Conservation (phyloP, 2,888 invertebrate genomes). For the Lithophane leautieri region DNA sequence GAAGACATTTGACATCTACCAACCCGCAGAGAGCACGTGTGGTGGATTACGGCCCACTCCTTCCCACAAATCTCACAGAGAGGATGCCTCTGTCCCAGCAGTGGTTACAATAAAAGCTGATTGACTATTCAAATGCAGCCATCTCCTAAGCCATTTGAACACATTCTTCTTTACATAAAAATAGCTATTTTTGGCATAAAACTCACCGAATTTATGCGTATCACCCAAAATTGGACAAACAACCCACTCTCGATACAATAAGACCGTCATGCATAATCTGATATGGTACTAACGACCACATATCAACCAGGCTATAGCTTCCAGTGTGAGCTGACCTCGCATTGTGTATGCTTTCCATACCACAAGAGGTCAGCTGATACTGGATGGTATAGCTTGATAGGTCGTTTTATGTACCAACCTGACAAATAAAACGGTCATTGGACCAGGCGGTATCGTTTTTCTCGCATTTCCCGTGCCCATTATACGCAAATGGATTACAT, state of each 20-base stretch:
- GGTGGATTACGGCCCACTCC: too few relatives aligned
- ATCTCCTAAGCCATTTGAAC: neutral
- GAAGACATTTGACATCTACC: too few relatives aligned
- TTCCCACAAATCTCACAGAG: too few relatives aligned
- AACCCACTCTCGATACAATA: conserved; percentile 14
- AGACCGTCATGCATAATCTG: conserved; percentile 20
- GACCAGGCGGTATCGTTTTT: conserved; percentile 46
- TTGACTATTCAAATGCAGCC: neutral
- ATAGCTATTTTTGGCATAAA: conserved; percentile 3
- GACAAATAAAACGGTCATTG: conserved; percentile 54
- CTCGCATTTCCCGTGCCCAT: conserved; percentile 38
- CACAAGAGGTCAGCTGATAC: neutral
- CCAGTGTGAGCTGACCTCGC: neutral
- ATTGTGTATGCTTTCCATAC: neutral
- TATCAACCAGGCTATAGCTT: neutral
- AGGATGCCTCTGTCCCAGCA: too few relatives aligned
- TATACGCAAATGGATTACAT: conserved; percentile 49
- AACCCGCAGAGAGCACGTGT: too few relatives aligned
- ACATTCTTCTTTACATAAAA: neutral
- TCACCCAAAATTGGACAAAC: conserved; percentile 28
- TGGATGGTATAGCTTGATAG: conserved; percentile 11
- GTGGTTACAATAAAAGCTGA: too few relatives aligned
- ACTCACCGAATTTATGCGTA: conserved; percentile 7
- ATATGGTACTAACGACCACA: neutral
- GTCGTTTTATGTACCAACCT: conserved; percentile 3